phyloP scores from a whole-genome alignment of 2,113 vertebrate genomes.

The Catharus bicknelli region DNA sequence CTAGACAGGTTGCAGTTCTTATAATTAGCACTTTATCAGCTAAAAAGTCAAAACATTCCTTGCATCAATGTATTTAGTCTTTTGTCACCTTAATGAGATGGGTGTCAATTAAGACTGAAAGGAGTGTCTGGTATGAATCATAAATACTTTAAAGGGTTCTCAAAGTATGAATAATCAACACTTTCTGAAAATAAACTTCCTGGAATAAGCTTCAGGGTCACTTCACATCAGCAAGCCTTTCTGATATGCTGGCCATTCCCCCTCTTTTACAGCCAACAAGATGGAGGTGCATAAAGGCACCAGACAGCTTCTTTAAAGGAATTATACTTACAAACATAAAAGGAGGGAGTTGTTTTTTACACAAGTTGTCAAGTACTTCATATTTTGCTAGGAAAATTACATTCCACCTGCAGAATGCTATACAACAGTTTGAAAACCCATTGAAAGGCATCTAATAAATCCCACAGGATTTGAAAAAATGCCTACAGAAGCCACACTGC shows the following conservation, averaged over 20 bases:
- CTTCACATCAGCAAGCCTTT: not conserved
- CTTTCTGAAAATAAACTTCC: conserved; percentile 38
- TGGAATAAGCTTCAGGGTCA: not conserved
- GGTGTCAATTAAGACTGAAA: not conserved
- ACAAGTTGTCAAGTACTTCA: not conserved
- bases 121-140: not conserved
- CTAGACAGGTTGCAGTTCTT: not conserved
- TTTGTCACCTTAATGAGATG: not conserved
- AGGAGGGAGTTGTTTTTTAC: not conserved
- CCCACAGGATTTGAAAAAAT: not conserved
- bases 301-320: not conserved
- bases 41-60: conserved; percentile 5
- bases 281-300: not conserved
- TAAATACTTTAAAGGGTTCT: conserved; percentile 11
- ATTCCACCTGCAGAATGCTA: not conserved
- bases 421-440: not conserved
- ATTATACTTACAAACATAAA: not conserved
- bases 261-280: not conserved
- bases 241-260: not conserved
- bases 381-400: not conserved
- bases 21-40: conserved; percentile 13
- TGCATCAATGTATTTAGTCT: not conserved
- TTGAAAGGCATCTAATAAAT: not conserved
- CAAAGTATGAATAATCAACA: not conserved
- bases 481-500: not conserved